Conservation (phyloP, 1,140 invertebrate species). For the Tribolium madens region DNA sequence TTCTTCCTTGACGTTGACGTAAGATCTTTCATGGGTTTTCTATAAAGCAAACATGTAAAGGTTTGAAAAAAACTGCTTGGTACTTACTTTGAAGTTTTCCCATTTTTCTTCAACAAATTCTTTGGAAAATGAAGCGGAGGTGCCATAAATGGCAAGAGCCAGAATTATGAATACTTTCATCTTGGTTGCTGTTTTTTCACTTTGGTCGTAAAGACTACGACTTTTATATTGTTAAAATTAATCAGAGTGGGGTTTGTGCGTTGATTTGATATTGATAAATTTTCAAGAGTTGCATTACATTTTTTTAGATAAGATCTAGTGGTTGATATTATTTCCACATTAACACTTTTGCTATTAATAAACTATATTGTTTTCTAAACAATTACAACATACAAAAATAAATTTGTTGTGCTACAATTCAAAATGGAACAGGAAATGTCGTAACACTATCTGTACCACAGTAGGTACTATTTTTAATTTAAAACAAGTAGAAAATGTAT, state of each 20-base stretch:
- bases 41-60: not conserved
- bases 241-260: not conserved
- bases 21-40: not conserved
- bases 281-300: not conserved
- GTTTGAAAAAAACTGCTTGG: too few species aligned
- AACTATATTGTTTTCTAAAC: too few species aligned
- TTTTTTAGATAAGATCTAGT: too few species aligned
- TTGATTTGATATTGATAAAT: not conserved
- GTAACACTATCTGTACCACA: too few species aligned
- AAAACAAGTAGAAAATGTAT: too few species aligned
- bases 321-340: too few species aligned
- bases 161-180: conserved; percentile 10
- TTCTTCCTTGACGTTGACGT: not conserved
- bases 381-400: too few species aligned
- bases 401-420: too few species aligned
- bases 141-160: not conserved
- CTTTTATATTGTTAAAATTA: not conserved
- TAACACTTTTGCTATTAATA: too few species aligned
- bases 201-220: not conserved
- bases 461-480: too few species aligned
- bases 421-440: too few species aligned
- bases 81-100: conserved; percentile 12
- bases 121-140: not conserved
- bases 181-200: not conserved
- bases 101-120: conserved; percentile 18